Conservation (phyloP, 2,113 vertebrate species). For the Sebastes fasciatus region DNA sequence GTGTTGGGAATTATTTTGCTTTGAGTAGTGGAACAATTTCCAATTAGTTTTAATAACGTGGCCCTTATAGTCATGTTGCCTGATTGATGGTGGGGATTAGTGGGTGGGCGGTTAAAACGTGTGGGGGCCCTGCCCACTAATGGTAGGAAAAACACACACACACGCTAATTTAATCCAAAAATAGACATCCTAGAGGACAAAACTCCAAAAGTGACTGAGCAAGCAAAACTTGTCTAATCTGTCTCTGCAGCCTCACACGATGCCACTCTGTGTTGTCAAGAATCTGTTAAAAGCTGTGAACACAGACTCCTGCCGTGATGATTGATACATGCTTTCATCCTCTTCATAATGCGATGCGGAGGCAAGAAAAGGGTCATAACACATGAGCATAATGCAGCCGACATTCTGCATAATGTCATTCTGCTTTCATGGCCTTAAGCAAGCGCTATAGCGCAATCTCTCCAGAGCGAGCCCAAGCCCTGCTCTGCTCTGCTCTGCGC, state of each 20-base stretch:
- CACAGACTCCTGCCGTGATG: conserved; percentile 11
- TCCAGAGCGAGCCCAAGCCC: conserved; percentile 47
- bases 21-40: conserved; percentile 45
- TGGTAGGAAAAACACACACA: conserved; percentile 6
- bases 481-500: conserved; percentile 42
- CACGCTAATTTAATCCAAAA: conserved; percentile 37
- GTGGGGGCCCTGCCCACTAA: conserved; percentile 31
- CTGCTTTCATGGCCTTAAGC: conserved; percentile 54
- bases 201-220: conserved; percentile 13
- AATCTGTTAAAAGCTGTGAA: conserved; percentile 31
- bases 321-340: conserved; percentile 47
- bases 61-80: conserved; percentile 31
- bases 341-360: conserved; percentile 29
- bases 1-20: conserved; percentile 24
- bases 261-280: background rate
- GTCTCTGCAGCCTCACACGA: conserved; percentile 7
- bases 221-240: conserved; percentile 2
- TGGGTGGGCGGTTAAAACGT: conserved; percentile 22
- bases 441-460: conserved; percentile 44
- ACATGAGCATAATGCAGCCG: conserved; percentile 44
- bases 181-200: conserved; percentile 19
- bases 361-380: conserved; percentile 33
- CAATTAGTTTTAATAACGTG: conserved; percentile 54
- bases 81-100: conserved; percentile 61
- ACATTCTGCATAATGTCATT: conserved; percentile 58